Evolutionary conservation across 1,140 invertebrate species (phyloP), one percentile per base, ranked within the genome.

Genomic region (Carposina sasakii): DNA sequence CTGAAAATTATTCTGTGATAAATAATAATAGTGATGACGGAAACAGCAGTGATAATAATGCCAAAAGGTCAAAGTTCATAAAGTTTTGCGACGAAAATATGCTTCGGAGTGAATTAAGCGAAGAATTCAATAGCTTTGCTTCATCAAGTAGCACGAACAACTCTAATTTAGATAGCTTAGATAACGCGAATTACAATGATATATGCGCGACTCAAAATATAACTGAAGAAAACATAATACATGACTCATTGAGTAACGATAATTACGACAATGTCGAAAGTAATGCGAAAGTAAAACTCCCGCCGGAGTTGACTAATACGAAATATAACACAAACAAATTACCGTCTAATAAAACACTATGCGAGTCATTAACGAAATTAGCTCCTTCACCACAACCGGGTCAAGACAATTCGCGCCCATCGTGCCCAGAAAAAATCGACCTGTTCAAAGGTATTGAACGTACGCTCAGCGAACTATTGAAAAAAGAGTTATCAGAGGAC

Each of bases 361-460:
- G 49, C 30, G 48, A 26, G 12, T 47, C 45, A 54, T 58, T 58
- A 49, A 53, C 51, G 43, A 69, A 69, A 62, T 58, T 67, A 57
- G 47, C 64, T 44, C 55, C 73, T 31, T 71, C 71, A 24, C 66
- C 74, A 42, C 69, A 79, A 57, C 71, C 66, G 30, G 58, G 52
- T 44, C 48, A 61, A 31, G 58, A 71, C 54, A 63, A 55, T 49
- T 3, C 36, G 13, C 24, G 12, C 24, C 6, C 6, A 40, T 15
- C 59, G 43, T 15, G 55, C 30, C 50, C 53, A 45, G 76, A 76
- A 74, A 81, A 85, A 76, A 81, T 85, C 57, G 85, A 86, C 66
- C 62, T 86, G 56, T 81, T 86, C 54, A 86, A 83, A 82, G 85
- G 83, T 64, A 86, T 86, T 54, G 83, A 86, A 71, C 85, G 81